A percentile compares a stretch with the other conserved stretches of the same genome.
phyloP scores from a whole-genome alignment of 2,113 vertebrate genomes.

The Prunella himalayana region DNA sequence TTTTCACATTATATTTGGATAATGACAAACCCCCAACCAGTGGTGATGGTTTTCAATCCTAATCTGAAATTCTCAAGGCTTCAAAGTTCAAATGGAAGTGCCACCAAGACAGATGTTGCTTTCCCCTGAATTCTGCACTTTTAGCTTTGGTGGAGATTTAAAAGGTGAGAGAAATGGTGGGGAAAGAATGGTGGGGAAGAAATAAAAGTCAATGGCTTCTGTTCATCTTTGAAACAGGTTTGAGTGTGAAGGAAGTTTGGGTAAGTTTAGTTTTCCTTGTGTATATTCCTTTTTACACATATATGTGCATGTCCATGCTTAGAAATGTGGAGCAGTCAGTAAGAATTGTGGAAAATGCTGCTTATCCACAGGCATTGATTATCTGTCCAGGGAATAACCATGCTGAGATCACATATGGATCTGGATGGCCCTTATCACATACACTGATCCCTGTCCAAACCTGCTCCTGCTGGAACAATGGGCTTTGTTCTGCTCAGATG shows the following conservation, averaged over 20 bases:
- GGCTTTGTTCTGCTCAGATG: background rate
- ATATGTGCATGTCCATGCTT: background rate
- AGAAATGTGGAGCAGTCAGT: background rate
- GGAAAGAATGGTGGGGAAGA: background rate
- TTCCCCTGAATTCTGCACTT: background rate
- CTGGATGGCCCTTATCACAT: background rate
- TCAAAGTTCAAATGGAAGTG: background rate
- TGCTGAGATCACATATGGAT: background rate
- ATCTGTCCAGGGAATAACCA: background rate
- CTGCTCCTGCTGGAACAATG: background rate
- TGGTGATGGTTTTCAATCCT: background rate
- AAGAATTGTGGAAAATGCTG: background rate
- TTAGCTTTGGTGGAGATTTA: background rate
- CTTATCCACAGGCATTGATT: background rate
- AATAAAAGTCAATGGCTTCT: background rate
- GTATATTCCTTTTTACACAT: background rate
- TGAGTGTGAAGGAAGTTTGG: background rate
- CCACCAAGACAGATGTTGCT: background rate
- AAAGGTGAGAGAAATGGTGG: background rate
- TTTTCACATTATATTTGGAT: background rate
- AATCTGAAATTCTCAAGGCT: background rate
- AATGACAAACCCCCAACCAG: background rate
- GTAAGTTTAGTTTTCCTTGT: background rate
- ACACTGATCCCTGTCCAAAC: background rate
- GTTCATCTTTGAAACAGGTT: background rate